Evolutionary conservation across 1,140 invertebrate species (phyloP), one percentile per base, ranked within the genome.

Genomic region (Drosophila parabipectinata): DNA sequence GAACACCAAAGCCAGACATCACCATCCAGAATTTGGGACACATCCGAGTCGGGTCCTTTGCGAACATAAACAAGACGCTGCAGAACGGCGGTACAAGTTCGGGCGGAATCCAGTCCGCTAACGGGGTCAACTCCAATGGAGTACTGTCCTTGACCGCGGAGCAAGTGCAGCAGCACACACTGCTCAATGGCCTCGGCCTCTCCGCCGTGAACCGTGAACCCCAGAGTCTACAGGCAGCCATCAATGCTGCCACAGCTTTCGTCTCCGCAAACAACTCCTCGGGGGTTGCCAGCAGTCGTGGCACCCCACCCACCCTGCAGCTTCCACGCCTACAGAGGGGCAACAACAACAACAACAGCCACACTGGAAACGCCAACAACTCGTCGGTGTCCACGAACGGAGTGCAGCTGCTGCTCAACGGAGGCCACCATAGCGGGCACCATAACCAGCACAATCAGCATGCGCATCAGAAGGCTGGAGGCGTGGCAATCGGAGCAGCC

Each of bases 31-130:
- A 57, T n/a, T 74, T 91, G 34, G 89, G 89, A 12, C 83, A 89
- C 39, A 91, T 91, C 48, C 75, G 90, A 0, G 90, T 91, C 3
- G 90, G 90, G 6, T 79, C 82, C 32, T 88, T 91, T 51, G 90
- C 90, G 45, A 89, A 77, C 51, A 85, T 89, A 4, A 88, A 52
- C 18, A 91, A 91, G 12, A 74, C 82, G 5, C 51, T 87, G 28
- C 85, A 81, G 28, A 91, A 91, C 47, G 77, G 73, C 7, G 41
- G 48, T 30, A 56, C 55, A 4, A 72, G 41, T 44, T 18, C 58
- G 12, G 5, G 74, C 41, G 52, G 64, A 28, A 24, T 56, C 47
- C 45, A 57, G 34, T 14, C 14, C 24, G 61, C 34, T 62, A 76
- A 72, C 15, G 55, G 58, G 37, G 14, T n/a, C 71, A 28, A 41